These are phyloP conservation scores for Graphium colonna DNA, from an alignment of 2,888 invertebrate species.

Conservation along the genomic window DNA sequence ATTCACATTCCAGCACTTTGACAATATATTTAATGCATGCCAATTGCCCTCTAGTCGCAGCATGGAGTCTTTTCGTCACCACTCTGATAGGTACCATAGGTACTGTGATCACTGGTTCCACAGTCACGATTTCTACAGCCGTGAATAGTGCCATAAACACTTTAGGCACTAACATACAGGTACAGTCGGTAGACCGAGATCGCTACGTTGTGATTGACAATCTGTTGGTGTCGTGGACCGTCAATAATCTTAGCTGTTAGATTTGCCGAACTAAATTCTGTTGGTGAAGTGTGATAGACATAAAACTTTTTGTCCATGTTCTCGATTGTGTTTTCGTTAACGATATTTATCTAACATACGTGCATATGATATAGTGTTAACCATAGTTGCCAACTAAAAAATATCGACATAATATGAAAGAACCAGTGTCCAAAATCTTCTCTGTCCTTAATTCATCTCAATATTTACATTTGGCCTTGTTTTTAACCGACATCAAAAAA, in stretches of 20 bases:
- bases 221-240: not conserved
- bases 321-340: too few species aligned
- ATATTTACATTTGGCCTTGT: too few species aligned
- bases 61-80: conserved; percentile 61
- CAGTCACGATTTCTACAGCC: conserved; percentile 48
- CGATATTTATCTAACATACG: too few species aligned
- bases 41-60: conserved; percentile 44
- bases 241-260: not conserved
- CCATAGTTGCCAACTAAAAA: too few species aligned
- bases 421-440: too few species aligned
- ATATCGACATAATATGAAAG: too few species aligned
- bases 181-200: conserved; percentile 35
- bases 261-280: not conserved
- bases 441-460: too few species aligned
- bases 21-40: conserved; percentile 8
- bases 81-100: conserved; percentile 61
- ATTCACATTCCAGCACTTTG: conserved; percentile 9
- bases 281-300: too few species aligned
- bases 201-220: conserved; percentile 13
- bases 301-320: too few species aligned
- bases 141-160: conserved; percentile 66
- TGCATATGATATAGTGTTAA: too few species aligned
- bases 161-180: conserved; percentile 64
- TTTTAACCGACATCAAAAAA: too few species aligned
- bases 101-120: conserved; percentile 54